Evolutionary conservation across 2,113 vertebrate genomes (phyloP), one percentile per base, ranked within the genome.

Genomic region (Crotalus horridus): DNA sequence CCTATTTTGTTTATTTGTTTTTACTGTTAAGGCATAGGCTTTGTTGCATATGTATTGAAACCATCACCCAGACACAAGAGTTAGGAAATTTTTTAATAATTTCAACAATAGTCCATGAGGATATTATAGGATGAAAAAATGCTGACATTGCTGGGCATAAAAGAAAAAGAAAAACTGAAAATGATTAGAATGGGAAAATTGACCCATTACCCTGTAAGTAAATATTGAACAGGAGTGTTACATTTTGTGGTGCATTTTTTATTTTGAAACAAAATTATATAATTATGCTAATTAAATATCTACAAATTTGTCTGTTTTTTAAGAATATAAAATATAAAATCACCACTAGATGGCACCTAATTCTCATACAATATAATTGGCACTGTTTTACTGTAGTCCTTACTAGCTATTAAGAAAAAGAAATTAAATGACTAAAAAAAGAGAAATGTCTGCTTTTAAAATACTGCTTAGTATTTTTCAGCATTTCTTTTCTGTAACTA

Each of bases 331-430:
- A 69, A 69, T 69, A n/a, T 43, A 95, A 95, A 95, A 53, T n/a
- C 88, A 92, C 97, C 98, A 97, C 97, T 97, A 98, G 97, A 69
- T 98, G 97, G 97, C 97, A 95, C 96, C 96, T 97, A 93, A 91
- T 96, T 96, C 94, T 97, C 96, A 88, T 61, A 0, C 95, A 92
- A 95, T 61, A 89, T 94, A 74, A n/a, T 61, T 46, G 11, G 0
- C 74, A 10, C 2, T 29, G 43, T 23, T 55, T 59, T 93, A 86
- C 96, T 56, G 81, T 94, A 85, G 91, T 92, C 5, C 1, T 51
- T 69, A 12, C 53, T 46, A 3, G 26, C 43, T 17, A n/a, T 43
- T 93, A 61, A 90, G 1, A 90, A 7, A 94, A 92, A 10, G 24
- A 85, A 88, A 92, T 89, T 54, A 0, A 48, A 15, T 59, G 24